Evolutionary conservation across 2,113 vertebrate genomes (phyloP), one percentile per base, ranked within the genome.

Genomic region (Nibea albiflora): DNA sequence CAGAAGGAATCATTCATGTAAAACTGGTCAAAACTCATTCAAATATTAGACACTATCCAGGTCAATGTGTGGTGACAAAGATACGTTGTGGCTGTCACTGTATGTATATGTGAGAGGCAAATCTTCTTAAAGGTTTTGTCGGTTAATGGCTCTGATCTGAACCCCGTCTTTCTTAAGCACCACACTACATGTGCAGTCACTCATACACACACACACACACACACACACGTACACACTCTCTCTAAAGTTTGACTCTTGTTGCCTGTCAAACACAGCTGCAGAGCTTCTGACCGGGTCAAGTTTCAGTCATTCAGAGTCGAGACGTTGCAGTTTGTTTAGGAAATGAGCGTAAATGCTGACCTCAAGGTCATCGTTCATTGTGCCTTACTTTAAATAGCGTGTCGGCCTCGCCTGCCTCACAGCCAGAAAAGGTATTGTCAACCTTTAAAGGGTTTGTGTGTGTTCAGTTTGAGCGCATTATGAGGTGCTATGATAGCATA

Each of bases 181-280:
- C 8, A 39, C 35, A 39, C n/a, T 22, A 24, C 60, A 24, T 20
- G 31, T 60, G 53, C 31, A 46, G 50, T 35, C 65, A 26, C 35
- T 12, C 26, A 16, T 39, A 39, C 60, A 47, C 24, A 68, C 57
- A 19, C 42, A 24, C 76, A 42, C 72, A 63, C 42, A 50, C 56
- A 68, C 66, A 57, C 65, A 57, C 61, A 52, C 57, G 57, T 44
- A 28, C 53, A 50, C 62, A 56, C 54, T 39, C 35, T 39, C 53
- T 61, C 65, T 74, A 52, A 78, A 62, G 73, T 85, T 68, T 86
- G 67, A 80, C 75, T 84, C 80, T 61, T 53, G 86, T 83, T 85
- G 74, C 54, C 88, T 83, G 83, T 92, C 90, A 93, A 92, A 94
- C 92, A 93, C 94, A 94, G 90, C 93, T 94, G 94, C 89, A 75